Conservation (phyloP, 2,888 invertebrate genomes). For the Tyria jacobaeae region DNA sequence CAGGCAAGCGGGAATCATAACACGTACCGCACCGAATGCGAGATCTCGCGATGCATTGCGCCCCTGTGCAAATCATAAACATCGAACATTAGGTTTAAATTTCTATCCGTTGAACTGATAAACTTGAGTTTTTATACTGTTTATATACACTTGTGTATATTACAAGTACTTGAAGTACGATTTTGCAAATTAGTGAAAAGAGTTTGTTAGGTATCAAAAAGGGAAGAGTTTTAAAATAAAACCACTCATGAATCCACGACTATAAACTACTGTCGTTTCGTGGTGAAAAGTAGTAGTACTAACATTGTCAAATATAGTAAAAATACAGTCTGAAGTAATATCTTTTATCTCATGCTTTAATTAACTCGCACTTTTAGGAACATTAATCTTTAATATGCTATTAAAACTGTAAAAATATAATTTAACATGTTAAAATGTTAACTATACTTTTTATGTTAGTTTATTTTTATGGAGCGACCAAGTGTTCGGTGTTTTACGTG, state of each 20-base stretch:
- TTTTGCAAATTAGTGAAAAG: neutral
- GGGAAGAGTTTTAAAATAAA: too few species aligned
- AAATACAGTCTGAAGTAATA: neutral
- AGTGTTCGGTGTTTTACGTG: slow-evolving; percentile 55
- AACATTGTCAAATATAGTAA: neutral
- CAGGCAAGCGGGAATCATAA: slow-evolving; percentile 88
- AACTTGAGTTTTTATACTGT: neutral
- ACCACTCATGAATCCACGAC: neutral
- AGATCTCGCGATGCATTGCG: slow-evolving; percentile 37
- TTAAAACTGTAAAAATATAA: neutral
- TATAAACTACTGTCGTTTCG: neutral
- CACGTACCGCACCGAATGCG: slow-evolving; percentile 43
- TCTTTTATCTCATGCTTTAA: slow-evolving; percentile 6
- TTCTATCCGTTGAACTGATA: neutral
- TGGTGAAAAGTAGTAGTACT: neutral
- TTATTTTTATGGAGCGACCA: slow-evolving; percentile 7
- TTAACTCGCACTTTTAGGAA: slow-evolving; percentile 2
- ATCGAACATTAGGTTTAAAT: slow-evolving; percentile 30
- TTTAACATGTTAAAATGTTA: slow-evolving; percentile 3
- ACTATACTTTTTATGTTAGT: neutral
- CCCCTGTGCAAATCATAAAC: slow-evolving; percentile 45
- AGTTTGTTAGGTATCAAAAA: neutral
- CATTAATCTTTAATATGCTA: slow-evolving; percentile 5
- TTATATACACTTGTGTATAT: neutral
- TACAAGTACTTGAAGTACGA: neutral